phyloP scores from a whole-genome alignment of 1,140 invertebrate species.

The Parasteatoda tepidariorum region DNA sequence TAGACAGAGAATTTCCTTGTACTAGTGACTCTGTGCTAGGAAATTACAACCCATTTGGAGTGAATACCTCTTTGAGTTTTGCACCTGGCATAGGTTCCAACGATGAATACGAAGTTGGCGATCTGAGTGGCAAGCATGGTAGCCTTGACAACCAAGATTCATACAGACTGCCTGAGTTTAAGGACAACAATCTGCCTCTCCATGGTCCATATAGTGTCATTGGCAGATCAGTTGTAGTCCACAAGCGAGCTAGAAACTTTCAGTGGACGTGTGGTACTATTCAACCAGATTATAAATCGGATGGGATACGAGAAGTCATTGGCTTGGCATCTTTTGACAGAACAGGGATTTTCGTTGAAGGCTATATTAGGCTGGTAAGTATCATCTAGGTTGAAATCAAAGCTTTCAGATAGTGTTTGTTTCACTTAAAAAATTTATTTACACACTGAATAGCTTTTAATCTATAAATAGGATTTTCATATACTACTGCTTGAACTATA shows the following conservation, averaged over 20 bases:
- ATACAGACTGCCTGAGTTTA: constrained; percentile 75
- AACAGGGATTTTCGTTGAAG: constrained; percentile 81
- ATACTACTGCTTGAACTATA: no score
- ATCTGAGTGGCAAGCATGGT: constrained; percentile 89
- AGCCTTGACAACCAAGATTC: constrained; percentile 68
- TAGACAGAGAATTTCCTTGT: constrained; percentile 88
- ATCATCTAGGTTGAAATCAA: no score
- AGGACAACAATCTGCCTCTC: constrained; percentile 86
- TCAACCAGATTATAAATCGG: constrained; percentile 85
- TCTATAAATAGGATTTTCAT: no score
- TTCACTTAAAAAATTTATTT: no score
- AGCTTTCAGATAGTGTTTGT: no score
- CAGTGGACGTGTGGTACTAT: constrained; percentile 85
- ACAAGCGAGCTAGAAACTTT: constrained; percentile 74
- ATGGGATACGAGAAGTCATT: constrained; percentile 84
- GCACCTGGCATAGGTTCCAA: constrained; percentile 75
- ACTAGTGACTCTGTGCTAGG: constrained; percentile 82
- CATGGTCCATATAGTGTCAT: constrained; percentile 86
- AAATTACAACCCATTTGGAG: constrained; percentile 83
- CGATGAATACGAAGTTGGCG: constrained; percentile 90
- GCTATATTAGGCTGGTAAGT: constrained; percentile 85
- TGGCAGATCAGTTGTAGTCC: constrained; percentile 87
- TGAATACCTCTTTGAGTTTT: constrained; percentile 75
- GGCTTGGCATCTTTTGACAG: constrained; percentile 93
- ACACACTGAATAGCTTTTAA: no score